Conservation (phyloP, 2,797 vertebrate genomes). For the Alosa sapidissima region DNA sequence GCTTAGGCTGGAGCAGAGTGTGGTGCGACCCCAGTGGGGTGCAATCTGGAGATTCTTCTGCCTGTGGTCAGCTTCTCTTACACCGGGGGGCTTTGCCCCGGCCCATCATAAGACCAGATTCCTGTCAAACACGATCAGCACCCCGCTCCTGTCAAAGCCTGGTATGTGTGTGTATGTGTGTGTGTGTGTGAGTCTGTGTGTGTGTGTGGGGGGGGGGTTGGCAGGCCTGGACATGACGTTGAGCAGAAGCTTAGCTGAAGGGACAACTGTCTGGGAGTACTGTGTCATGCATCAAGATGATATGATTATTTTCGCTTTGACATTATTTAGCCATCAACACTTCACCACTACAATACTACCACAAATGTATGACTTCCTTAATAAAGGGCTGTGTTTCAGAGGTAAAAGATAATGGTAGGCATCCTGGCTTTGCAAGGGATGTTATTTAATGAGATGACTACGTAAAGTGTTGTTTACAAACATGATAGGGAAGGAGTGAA, state of each 20-base stretch:
- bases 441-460: too few relatives aligned
- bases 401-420: neutral
- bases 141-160: neutral
- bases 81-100: neutral
- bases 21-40: neutral
- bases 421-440: too few relatives aligned
- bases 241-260: neutral
- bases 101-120: neutral
- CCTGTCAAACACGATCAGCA: slow-evolving; percentile 20
- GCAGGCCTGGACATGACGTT: neutral
- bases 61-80: neutral
- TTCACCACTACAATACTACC: neutral
- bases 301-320: neutral
- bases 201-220: neutral
- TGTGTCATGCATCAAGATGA: neutral
- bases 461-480: neutral
- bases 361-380: neutral
- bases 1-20: neutral
- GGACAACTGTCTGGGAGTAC: neutral
- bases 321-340: neutral
- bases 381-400: neutral
- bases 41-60: neutral
- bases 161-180: neutral
- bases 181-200: neutral
- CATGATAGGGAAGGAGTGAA: neutral